Percentiles rank a stretch among this genome's conserved stretches.
These are phyloP conservation scores for Cecidostiba fungosa DNA, from an alignment of 2,888 invertebrate genomes.

Conservation along the genomic window DNA sequence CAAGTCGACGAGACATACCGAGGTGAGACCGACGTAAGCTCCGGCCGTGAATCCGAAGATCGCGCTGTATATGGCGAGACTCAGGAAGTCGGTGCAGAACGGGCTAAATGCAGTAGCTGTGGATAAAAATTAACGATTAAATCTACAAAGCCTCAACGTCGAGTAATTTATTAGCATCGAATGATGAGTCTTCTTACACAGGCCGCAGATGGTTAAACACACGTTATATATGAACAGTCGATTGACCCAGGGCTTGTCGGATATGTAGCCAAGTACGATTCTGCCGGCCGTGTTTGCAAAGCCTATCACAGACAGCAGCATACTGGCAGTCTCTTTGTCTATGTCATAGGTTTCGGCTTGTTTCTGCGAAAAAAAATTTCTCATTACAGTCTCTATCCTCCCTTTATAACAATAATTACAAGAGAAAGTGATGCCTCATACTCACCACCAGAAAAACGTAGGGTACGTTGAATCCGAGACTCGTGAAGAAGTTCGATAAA, in stretches of 20 bases:
- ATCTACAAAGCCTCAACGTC: not conserved
- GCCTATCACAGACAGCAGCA: slow-evolving; percentile 90
- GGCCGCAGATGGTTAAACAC: slow-evolving; percentile 93
- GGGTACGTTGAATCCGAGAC: slow-evolving; percentile 96
- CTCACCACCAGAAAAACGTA: slow-evolving; percentile 89
- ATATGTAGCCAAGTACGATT: slow-evolving; percentile 91
- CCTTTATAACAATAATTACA: not conserved
- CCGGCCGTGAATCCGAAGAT: slow-evolving; percentile 95
- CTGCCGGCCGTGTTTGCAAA: slow-evolving; percentile 94
- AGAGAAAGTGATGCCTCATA: not conserved
- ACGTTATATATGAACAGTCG: slow-evolving; percentile 94
- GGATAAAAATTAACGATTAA: slow-evolving; percentile 64
- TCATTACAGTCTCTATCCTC: too few species aligned
- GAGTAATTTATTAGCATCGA: not conserved
- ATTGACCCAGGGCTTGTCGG: slow-evolving; percentile 95
- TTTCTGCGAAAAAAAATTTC: slow-evolving; percentile 78
- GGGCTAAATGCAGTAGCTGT: slow-evolving; percentile 91
- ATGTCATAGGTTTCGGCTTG: slow-evolving; percentile 84
- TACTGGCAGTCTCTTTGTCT: slow-evolving; percentile 70
- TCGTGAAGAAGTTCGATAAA: slow-evolving; percentile 96
- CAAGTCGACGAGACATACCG: slow-evolving; percentile 96
- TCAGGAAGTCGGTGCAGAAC: slow-evolving; percentile 87
- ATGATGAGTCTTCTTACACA: slow-evolving; percentile 85
- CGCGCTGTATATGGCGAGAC: slow-evolving; percentile 89
- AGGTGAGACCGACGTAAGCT: slow-evolving; percentile 97